Evolutionary conservation across 2,113 vertebrate genomes (phyloP), one percentile per base, ranked within the genome.

Genomic region (Poeciliopsis turrubarensis): DNA sequence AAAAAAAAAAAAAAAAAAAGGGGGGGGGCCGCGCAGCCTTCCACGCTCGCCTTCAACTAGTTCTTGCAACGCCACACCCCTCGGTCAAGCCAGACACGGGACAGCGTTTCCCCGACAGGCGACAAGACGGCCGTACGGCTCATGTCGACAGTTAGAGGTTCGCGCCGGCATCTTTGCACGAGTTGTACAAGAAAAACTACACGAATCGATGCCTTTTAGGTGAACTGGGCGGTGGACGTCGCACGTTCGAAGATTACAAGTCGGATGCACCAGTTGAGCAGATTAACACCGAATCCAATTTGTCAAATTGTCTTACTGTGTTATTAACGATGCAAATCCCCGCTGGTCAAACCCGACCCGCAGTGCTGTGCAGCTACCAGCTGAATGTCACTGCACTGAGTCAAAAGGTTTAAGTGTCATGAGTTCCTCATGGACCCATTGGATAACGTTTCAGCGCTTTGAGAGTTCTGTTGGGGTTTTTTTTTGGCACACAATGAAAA

Each of bases 261-360:
- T 81, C 70, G 73, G 79, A 82, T 29, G 62, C 41, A 79, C 65
- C 9, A 75, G 70, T 75, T 83, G 27, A 31, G 25, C 62, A 72
- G 81, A 87, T 89, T 90, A 86, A 14, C 57, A 27, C 68, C n/a
- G 61, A 80, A 82, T 86, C 84, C 71, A 76, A 72, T 79, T 80
- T 76, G 72, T 79, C 70, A 68, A 68, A 70, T 44, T 73, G 71
- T 77, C 26, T 68, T 85, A 84, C 86, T 82, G 80, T 75, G 37
- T 25, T 79, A 75, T 78, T 71, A 73, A 68, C 79, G 77, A 72
- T 72, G 67, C 70, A 68, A 32, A 63, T 77, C 75, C 75, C 75
- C 62, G 41, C 65, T 64, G 60, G 72, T 79, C 78, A 79, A 79
- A 85, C 75, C 68, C 68, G 72, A 31, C 75, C 64, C 66, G 44